A percentile compares a stretch with the other conserved stretches of the same genome.
Evolutionary conservation across 2,888 invertebrate species (phyloP).

Genomic region (Drosophila longiperda): DNA sequence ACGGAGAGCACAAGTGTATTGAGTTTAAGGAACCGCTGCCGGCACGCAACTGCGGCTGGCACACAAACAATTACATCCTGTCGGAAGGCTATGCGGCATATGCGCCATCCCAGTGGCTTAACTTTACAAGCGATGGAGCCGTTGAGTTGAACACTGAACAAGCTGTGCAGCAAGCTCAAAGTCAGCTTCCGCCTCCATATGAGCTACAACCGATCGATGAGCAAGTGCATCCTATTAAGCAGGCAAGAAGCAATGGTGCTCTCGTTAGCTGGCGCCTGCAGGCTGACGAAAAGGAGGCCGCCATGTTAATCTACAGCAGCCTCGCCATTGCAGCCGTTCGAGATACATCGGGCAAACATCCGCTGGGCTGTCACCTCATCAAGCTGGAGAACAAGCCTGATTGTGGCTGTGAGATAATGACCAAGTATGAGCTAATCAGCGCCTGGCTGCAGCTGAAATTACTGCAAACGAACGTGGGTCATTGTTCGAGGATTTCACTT

Average conservation of each 20-base stretch:
- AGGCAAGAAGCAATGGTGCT: constrained; percentile 38
- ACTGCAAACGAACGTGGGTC: constrained; percentile 37
- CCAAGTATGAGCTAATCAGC: constrained; percentile 76
- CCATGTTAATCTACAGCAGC: constrained; percentile 54
- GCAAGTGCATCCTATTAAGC: neutral
- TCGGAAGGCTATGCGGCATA: constrained; percentile 51
- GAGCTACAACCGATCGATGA: constrained; percentile 33
- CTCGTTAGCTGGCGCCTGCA: constrained; percentile 68
- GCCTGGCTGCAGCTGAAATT: constrained; percentile 79
- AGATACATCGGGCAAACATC: constrained; percentile 23
- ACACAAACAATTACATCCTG: constrained; percentile 70
- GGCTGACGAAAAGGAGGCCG: neutral
- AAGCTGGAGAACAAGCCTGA: constrained; percentile 81
- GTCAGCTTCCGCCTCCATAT: constrained; percentile 32
- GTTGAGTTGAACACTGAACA: neutral
- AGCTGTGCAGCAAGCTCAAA: neutral
- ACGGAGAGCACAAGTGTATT: constrained; percentile 47
- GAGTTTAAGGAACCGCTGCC: constrained; percentile 78
- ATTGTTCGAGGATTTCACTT: constrained; percentile 70
- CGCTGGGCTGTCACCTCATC: constrained; percentile 61
- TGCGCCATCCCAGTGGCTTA: constrained; percentile 53
- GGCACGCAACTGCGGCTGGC: constrained; percentile 75
- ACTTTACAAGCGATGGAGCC: constrained; percentile 3
- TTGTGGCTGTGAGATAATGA: constrained; percentile 81
- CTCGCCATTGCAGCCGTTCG: constrained; percentile 54